Percentiles rank a stretch among this genome's conserved stretches.
Evolutionary conservation across 1,140 invertebrate genomes (phyloP).

Genomic region (Maniola jurtina): DNA sequence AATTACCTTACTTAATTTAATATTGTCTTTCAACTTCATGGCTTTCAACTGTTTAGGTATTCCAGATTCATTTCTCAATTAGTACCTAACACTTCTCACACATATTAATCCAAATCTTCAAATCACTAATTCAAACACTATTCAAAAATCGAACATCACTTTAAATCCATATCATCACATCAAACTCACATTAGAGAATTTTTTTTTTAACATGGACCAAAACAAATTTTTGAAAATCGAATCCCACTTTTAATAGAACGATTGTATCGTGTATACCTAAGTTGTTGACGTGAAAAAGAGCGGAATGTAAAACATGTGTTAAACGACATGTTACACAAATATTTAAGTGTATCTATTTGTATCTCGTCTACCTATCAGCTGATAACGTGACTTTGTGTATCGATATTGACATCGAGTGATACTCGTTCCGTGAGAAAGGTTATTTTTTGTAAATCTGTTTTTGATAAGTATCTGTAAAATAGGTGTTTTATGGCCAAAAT

Average conservation of each 20-base stretch:
- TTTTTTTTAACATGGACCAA: not conserved
- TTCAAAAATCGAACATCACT: too few species aligned
- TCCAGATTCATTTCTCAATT: too few species aligned
- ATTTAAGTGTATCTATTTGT: constrained; percentile 59
- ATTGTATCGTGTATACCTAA: constrained; percentile 32
- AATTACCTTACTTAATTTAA: too few species aligned
- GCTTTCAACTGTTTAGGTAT: too few species aligned
- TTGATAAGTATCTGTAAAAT: not conserved
- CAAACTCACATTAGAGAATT: too few species aligned
- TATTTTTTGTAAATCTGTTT: constrained; percentile 14
- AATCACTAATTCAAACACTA: too few species aligned
- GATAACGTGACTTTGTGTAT: constrained; percentile 63
- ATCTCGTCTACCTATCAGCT: constrained; percentile 45
- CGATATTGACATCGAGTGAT: constrained; percentile 44
- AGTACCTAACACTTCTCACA: too few species aligned
- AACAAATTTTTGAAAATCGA: constrained; percentile 9
- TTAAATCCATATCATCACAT: too few species aligned
- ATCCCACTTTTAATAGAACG: constrained; percentile 20
- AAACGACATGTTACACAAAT: constrained; percentile 51
- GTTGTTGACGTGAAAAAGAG: constrained; percentile 27
- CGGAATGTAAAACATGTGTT: constrained; percentile 58
- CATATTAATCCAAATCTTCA: too few species aligned
- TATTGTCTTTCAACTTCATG: too few species aligned
- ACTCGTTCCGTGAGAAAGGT: constrained; percentile 31
- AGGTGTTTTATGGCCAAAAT: not conserved